Conservation (phyloP, 1,140 invertebrate species). For the Pachyrhynchus sulphureomaculatus region DNA sequence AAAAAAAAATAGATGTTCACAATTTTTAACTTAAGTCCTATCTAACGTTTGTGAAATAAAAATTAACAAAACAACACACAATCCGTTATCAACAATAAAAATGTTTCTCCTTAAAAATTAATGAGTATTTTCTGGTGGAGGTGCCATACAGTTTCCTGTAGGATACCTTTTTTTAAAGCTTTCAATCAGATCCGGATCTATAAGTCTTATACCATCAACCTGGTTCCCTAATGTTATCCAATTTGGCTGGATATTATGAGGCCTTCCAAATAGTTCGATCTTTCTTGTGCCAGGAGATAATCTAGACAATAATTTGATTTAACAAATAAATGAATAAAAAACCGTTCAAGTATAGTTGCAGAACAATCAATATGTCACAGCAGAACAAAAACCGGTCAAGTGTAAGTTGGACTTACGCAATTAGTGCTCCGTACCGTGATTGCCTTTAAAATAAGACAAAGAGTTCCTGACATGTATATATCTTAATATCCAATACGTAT, state of each 20-base stretch:
- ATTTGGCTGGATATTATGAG: constrained; percentile 97
- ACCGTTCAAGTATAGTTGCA: too few species aligned
- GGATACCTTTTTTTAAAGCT: constrained; percentile 91
- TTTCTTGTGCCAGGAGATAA: constrained; percentile 91
- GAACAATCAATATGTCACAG: too few species aligned
- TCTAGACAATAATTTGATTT: constrained; percentile 61
- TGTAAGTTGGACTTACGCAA: too few species aligned
- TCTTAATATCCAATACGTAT: too few species aligned
- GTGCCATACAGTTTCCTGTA: constrained; percentile 85
- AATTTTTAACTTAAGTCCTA: neutral
- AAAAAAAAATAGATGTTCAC: too few species aligned
- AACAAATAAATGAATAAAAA: too few species aligned
- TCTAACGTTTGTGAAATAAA: neutral
- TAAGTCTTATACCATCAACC: constrained; percentile 88
- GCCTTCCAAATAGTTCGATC: constrained; percentile 95
- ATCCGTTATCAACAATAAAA: too few species aligned
- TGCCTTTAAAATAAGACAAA: too few species aligned
- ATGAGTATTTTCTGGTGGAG: constrained; percentile 49
- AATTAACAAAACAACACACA: neutral
- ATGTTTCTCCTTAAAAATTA: too few species aligned
- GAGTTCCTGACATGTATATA: too few species aligned
- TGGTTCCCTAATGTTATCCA: constrained; percentile 97
- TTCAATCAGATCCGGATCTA: constrained; percentile 89
- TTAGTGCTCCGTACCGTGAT: too few species aligned
- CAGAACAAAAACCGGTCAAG: too few species aligned